Conservation (phyloP, 2,113 vertebrate genomes). For the Tauraco erythrolophus region DNA sequence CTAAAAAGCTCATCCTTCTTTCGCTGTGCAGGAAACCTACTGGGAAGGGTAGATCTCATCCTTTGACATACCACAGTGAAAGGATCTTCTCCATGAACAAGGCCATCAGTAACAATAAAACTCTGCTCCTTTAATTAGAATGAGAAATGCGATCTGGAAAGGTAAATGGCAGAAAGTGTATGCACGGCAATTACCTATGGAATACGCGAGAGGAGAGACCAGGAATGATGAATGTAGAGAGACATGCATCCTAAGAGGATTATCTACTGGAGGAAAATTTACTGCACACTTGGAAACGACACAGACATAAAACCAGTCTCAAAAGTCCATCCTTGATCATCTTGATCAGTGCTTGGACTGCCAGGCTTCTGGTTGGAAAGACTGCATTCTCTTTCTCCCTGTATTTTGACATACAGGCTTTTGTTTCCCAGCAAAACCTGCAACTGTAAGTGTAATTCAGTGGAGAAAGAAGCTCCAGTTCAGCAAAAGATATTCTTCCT, state of each 20-base stretch:
- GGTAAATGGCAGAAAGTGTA: background rate
- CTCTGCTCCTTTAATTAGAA: background rate
- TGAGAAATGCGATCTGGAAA: background rate
- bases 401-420: background rate
- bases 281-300: background rate
- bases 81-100: background rate
- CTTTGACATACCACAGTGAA: background rate
- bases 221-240: background rate
- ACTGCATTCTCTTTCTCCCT: background rate
- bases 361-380: background rate
- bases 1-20: background rate
- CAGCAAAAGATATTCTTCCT: background rate
- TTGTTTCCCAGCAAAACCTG: background rate
- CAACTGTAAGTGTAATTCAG: background rate
- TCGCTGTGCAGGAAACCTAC: background rate
- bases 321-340: background rate
- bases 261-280: background rate
- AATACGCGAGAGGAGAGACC: background rate
- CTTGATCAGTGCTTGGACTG: background rate
- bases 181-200: background rate
- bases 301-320: background rate
- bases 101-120: background rate
- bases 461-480: background rate
- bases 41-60: background rate
- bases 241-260: background rate